Evolutionary conservation across 2,888 invertebrate genomes (phyloP), one percentile per base, ranked within the genome.

Genomic region (Cheilosia urbana): DNA sequence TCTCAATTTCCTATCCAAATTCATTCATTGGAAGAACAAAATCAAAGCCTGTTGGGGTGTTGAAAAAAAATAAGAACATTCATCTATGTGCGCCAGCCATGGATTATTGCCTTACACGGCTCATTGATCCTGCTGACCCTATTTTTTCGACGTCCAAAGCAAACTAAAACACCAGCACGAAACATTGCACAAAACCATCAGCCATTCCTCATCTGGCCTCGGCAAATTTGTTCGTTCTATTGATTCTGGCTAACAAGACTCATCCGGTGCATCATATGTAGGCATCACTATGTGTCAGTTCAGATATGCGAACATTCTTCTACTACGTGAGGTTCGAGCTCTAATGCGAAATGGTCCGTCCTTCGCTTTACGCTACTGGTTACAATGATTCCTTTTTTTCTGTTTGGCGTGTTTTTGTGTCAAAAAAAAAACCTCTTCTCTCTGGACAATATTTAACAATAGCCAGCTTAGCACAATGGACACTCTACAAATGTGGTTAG

Each of bases 161-260:
- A 66, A 75, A 49, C 57, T 37, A 37, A 37, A 65, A 45, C 21
- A 53, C 45, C 45, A 63, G 63, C 34, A 49, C 57, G 11, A 15
- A 58, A 17, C 49, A 47, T 24, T 21, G 19, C 45, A 24, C 21
- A 27, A 57, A 60, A 53, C 51, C 53, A 53, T 62, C 72, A 47
- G 17, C 47, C 24, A 57, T 45, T 62, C n/a, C 37, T 55, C 34
- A 24, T 49, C 27, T 30, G 27, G 21, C 24, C 7, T 9, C 1
- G 11, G 55, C 15, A 40, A 17, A 21, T 42, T 57, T 78, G 15
- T 45, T 49, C 13, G 45, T 40, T 47, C 24, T 65, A 65, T 69
- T 71, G 77, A 66, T 78, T 79, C 63, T 51, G 40, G 55, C 73
- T 73, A 79, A 79, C 73, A 83, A 69, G 73, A 79, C 78, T 69